These are phyloP conservation scores for Dendrolimus punctatus DNA, from an alignment of 1,140 invertebrate species.

Conservation along the genomic window DNA sequence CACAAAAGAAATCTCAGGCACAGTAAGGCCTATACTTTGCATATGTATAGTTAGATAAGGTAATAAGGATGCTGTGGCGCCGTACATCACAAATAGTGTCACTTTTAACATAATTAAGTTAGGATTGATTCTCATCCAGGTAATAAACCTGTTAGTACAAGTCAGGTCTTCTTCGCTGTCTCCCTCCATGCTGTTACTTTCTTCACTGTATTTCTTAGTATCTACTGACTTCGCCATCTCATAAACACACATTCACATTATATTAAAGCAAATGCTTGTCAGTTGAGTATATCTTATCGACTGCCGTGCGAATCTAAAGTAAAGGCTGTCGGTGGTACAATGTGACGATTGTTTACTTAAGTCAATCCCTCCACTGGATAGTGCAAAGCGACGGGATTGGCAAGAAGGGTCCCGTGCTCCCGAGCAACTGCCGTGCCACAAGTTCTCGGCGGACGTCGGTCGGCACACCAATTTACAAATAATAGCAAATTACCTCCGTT, in stretches of 20 bases:
- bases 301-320: slow-evolving; percentile 44
- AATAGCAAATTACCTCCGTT: slow-evolving; percentile 71
- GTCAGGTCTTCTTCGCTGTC: slow-evolving; percentile 40
- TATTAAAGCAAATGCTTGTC: slow-evolving; percentile 36
- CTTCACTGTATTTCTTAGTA: slow-evolving; percentile 56
- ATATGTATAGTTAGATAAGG: slow-evolving; percentile 91
- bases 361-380: slow-evolving; percentile 18
- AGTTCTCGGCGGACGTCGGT: slow-evolving; percentile 46
- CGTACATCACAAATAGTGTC: slow-evolving; percentile 85
- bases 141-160: slow-evolving; percentile 37
- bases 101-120: slow-evolving; percentile 85
- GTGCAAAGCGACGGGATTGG: slow-evolving; percentile 39
- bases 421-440: slow-evolving; percentile 48
- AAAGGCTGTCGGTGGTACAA: slow-evolving; percentile 26
- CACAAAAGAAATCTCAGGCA: slow-evolving; percentile 88
- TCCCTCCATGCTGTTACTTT: slow-evolving; percentile 49
- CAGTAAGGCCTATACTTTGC: slow-evolving; percentile 87
- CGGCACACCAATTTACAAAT: slow-evolving; percentile 68
- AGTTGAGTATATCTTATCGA: slow-evolving; percentile 61
- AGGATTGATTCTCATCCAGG: slow-evolving; percentile 75
- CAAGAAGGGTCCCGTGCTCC: slow-evolving; percentile 51
- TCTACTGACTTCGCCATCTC: slow-evolving; percentile 48
- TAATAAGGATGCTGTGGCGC: slow-evolving; percentile 84
- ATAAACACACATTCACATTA: slow-evolving; percentile 39
- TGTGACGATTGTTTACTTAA: slow-evolving; percentile 58